Evolutionary conservation across 2,797 vertebrate genomes (phyloP).

Genomic region (Peromyscus aztecus): DNA sequence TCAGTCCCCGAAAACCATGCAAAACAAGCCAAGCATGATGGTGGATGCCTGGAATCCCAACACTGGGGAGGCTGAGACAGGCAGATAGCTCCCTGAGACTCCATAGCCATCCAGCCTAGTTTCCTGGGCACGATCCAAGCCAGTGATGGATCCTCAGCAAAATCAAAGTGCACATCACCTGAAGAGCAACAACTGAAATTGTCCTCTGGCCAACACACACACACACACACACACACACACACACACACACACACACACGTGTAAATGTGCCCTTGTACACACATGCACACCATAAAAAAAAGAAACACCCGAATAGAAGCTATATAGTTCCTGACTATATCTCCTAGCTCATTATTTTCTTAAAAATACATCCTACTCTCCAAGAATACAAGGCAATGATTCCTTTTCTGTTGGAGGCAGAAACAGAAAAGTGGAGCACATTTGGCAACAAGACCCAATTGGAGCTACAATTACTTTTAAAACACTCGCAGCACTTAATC

Average conservation of each 20-base stretch:
- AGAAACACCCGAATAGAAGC: not conserved
- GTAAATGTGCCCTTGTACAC: not conserved
- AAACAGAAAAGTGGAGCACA: not conserved
- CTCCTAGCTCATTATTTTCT: not conserved
- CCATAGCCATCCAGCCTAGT: not conserved
- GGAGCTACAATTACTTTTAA: constrained; percentile 29
- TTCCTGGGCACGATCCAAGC: not conserved
- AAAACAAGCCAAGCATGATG: not conserved
- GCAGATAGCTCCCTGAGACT: not conserved
- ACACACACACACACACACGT: not conserved
- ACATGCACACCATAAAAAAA: not conserved
- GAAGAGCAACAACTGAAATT: not conserved
- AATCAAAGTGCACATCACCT: not conserved
- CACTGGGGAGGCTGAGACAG: not conserved
- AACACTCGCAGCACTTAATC: constrained; percentile 6
- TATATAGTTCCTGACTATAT: not conserved
- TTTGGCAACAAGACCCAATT: constrained; percentile 10
- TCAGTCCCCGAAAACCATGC: not conserved
- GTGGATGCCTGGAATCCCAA: not conserved
- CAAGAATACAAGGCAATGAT: not conserved
- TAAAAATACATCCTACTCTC: not conserved
- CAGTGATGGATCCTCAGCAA: not conserved
- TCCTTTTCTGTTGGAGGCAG: not conserved
- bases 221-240: not conserved
- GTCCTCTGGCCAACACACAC: not conserved